Evolutionary conservation across 2,888 invertebrate species (phyloP), one percentile per base, ranked within the genome.

Genomic region (Latrodectus elegans): DNA sequence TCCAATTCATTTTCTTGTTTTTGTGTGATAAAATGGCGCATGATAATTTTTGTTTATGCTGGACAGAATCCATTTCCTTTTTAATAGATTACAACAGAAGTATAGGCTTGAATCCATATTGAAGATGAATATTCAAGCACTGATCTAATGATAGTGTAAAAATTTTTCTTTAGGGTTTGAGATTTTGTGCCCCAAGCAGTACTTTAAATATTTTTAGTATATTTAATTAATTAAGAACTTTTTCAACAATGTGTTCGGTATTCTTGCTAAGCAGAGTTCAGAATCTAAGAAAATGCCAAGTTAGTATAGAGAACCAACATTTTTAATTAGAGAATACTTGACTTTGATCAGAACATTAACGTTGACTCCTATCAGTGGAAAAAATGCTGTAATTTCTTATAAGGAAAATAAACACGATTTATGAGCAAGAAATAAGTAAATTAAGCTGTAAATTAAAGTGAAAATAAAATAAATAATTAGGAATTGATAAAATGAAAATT

Each of bases 61-160:
- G 49, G 60, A 64, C 11, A n/a, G 15, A n/a, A 15, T 75, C 64
- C 3, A 65, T 17, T 75, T 75, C 64, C 10, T 12, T 12, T 26
- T 60, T 75, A 26, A 9, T 15, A 49, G 75, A n/a, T 8, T 22
- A 22, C 1, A 22, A 22, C 22, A 22, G 22, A 22, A 1, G 22
- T 22, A 38, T 51, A 49, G n/a, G n/a, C 65, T 8, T 6, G 38
- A 64, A 38, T 49, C 79, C 71, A 71, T 17, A 80, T 64, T 71
- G 71, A 72, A 12, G 72, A 0, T 64, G 12, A n/a, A 60, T 72
- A 72, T 80, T 80, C 64, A 55, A 80, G 72, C 3, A 80, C 38
- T 22, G 17, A 17, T 49, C 64, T 60, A 10, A 65, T 64, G 14
- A 49, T 9, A 14, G 14, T n/a, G n/a, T 4, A 2, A 4, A 60